These are phyloP conservation scores for Engystomops pustulosus DNA, from an alignment of 2,113 vertebrate genomes.

Conservation along the genomic window DNA sequence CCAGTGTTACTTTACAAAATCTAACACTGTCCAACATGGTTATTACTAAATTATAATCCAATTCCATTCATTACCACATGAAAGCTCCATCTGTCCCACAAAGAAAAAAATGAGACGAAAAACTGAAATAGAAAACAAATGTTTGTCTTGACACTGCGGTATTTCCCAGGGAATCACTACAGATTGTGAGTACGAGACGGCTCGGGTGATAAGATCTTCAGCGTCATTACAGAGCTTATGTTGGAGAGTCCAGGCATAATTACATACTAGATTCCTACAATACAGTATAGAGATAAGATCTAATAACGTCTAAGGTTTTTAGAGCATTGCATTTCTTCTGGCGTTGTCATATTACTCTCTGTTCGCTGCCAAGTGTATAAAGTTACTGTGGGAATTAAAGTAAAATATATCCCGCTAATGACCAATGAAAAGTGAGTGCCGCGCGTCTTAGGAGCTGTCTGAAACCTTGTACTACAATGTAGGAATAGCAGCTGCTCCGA, in stretches of 20 bases:
- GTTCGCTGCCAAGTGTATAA: constrained; percentile 42
- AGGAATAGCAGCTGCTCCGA: constrained; percentile 42
- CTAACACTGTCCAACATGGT: no score
- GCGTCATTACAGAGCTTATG: background rate
- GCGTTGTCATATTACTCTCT: constrained; percentile 29
- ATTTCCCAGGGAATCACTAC: background rate
- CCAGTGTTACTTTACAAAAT: no score
- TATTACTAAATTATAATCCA: no score
- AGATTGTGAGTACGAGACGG: background rate
- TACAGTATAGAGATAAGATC: constrained; percentile 14
- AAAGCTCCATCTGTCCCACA: background rate
- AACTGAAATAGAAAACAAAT: constrained; percentile 8
- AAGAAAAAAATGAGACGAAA: background rate
- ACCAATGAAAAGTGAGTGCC: constrained; percentile 30
- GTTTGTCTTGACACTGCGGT: background rate
- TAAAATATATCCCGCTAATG: constrained; percentile 37
- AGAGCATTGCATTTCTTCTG: constrained; percentile 38
- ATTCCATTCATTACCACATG: background rate
- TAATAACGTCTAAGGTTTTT: constrained; percentile 29
- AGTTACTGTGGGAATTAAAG: constrained; percentile 45
- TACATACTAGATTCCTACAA: background rate
- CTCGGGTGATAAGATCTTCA: constrained; percentile 2
- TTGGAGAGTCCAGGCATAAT: constrained; percentile 11
- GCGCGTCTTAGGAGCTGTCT: constrained; percentile 36
- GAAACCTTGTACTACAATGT: constrained; percentile 36